Conservation (phyloP, 64 coral and sea anemone genomes). For the Montipora efflorescens region DNA sequence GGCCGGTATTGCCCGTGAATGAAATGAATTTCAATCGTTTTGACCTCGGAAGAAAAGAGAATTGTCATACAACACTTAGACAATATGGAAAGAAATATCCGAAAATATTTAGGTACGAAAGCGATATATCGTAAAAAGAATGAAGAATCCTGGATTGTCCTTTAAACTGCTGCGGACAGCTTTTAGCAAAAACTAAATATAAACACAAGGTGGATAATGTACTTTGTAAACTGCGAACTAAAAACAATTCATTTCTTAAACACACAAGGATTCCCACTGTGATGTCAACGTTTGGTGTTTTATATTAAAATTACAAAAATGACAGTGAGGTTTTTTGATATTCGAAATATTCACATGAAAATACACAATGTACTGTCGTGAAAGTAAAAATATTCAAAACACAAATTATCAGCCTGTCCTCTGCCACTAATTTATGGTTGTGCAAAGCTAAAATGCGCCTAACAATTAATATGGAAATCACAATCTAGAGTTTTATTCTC, state of each 20-base stretch:
- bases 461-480: conserved; percentile 15
- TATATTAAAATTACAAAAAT: background rate
- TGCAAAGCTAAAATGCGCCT: background rate
- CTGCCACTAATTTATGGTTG: background rate
- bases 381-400: background rate
- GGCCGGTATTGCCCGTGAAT: conserved; percentile 2
- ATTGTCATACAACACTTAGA: no score
- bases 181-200: background rate
- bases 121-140: background rate
- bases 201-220: background rate
- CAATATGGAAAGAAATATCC: no score
- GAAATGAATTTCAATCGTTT: background rate
- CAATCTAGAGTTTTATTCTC: background rate
- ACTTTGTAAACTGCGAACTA: background rate
- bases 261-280: background rate
- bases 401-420: background rate
- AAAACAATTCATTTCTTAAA: background rate
- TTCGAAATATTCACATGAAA: background rate
- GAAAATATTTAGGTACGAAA: no score
- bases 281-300: background rate
- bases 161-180: no score
- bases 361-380: background rate
- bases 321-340: background rate
- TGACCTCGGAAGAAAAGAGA: background rate
- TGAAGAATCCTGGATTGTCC: no score